Evolutionary conservation across 1,140 invertebrate genomes (phyloP).

Genomic region (Ericerus pela): DNA sequence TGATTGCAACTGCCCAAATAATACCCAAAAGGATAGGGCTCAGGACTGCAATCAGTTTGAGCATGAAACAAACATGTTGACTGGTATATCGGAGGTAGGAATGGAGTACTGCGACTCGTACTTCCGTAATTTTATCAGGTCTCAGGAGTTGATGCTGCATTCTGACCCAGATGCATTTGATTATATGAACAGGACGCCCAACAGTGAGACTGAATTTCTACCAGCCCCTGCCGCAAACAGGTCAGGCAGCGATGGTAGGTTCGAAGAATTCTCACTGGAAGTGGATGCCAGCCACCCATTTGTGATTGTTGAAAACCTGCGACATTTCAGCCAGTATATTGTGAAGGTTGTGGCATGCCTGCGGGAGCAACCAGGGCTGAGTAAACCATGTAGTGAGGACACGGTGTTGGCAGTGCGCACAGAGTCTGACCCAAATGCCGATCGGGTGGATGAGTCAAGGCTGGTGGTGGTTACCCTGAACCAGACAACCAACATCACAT

Average conservation of each 20-base stretch:
- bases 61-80: background rate
- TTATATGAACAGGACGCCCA: too few species aligned
- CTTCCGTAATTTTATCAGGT: background rate
- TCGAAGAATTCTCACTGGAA: background rate
- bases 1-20: background rate
- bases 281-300: conserved; percentile 20
- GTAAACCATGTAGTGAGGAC: conserved; percentile 20
- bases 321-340: conserved; percentile 54
- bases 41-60: background rate
- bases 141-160: background rate
- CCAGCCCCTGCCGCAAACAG: too few species aligned
- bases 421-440: conserved; percentile 16
- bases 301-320: conserved; percentile 42
- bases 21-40: background rate
- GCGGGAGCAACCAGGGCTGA: conserved; percentile 16
- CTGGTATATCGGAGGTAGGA: background rate
- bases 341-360: conserved; percentile 57
- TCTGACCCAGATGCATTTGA: too few species aligned
- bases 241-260: background rate
- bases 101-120: background rate
- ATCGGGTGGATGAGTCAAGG: conserved; percentile 15
- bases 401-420: conserved; percentile 21
- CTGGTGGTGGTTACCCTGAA: conserved; percentile 14
- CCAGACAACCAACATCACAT: conserved; percentile 20
- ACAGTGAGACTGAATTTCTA: too few species aligned